A percentile compares a stretch with the other conserved stretches of the same genome.
These are phyloP conservation scores for Megaceryle alcyon DNA, from an alignment of 2,797 vertebrate genomes.

Conservation along the genomic window DNA sequence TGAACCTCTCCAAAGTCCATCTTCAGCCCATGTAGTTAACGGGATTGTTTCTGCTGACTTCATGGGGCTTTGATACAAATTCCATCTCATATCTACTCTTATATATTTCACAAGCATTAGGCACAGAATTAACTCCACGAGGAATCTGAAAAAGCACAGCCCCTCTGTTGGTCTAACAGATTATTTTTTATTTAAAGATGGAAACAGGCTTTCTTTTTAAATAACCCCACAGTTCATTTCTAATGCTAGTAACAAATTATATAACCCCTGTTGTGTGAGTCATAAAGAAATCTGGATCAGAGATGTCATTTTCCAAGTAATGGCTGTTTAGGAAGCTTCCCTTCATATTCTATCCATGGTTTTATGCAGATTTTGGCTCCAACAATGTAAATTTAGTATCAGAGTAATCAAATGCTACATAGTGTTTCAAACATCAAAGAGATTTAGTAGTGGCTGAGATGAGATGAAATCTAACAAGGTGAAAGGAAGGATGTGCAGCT, in stretches of 20 bases:
- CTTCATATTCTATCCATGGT: neutral
- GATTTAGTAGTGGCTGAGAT: neutral
- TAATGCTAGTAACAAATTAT: constrained; percentile 11
- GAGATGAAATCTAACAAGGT: neutral
- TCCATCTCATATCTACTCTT: too few species aligned
- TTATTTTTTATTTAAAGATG: neutral
- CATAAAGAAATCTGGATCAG: neutral
- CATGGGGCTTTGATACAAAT: neutral
- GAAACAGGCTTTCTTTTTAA: neutral
- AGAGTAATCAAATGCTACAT: neutral
- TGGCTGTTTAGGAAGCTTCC: neutral
- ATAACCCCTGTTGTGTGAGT: neutral
- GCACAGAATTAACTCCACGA: neutral
- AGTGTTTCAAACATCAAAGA: neutral
- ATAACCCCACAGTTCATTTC: neutral
- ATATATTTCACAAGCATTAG: neutral
- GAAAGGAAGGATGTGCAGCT: neutral
- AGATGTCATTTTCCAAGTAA: neutral
- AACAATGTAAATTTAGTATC: neutral
- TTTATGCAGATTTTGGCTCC: neutral
- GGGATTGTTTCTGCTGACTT: neutral
- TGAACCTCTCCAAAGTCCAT: neutral
- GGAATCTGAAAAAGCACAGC: neutral
- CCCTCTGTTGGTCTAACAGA: neutral
- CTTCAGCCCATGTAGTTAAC: neutral